These are phyloP conservation scores for Echinops telfairi DNA, from an alignment of 2,113 vertebrate species.

Conservation along the genomic window DNA sequence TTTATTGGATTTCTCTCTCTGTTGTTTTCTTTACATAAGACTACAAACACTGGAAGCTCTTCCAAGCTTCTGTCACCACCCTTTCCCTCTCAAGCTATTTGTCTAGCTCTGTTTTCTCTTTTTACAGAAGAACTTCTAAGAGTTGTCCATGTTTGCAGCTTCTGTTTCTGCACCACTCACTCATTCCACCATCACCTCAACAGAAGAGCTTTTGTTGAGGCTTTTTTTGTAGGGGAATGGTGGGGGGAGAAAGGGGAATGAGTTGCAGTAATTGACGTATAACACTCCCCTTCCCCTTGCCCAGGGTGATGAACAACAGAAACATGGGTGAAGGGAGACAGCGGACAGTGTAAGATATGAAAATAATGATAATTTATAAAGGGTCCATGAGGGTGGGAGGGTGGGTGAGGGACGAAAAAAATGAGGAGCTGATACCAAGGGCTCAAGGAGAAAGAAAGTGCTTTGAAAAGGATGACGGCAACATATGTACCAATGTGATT, in stretches of 20 bases:
- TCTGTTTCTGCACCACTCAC: constrained; percentile 10
- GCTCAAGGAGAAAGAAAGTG: too few species aligned
- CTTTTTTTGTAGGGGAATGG: background rate
- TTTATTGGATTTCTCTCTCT: background rate
- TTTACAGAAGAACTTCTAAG: constrained; percentile 8
- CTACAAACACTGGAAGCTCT: background rate
- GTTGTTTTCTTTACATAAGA: background rate
- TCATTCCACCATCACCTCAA: background rate
- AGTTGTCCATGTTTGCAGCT: background rate
- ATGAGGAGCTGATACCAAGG: too few species aligned
- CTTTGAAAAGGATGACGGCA: too few species aligned
- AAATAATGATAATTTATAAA: too few species aligned
- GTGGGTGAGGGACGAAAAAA: too few species aligned
- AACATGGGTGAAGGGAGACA: too few species aligned
- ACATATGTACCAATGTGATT: too few species aligned
- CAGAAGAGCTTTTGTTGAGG: background rate
- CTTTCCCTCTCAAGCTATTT: background rate
- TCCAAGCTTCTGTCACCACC: background rate
- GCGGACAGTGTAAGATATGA: too few species aligned
- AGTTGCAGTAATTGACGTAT: background rate
- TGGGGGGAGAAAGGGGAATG: too few species aligned
- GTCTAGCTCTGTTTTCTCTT: background rate
- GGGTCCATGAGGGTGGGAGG: too few species aligned
- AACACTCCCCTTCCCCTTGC: too few species aligned
- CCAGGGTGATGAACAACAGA: too few species aligned